These are phyloP conservation scores for Aviceda subcristata DNA, from an alignment of 2,113 vertebrate genomes.

Conservation along the genomic window DNA sequence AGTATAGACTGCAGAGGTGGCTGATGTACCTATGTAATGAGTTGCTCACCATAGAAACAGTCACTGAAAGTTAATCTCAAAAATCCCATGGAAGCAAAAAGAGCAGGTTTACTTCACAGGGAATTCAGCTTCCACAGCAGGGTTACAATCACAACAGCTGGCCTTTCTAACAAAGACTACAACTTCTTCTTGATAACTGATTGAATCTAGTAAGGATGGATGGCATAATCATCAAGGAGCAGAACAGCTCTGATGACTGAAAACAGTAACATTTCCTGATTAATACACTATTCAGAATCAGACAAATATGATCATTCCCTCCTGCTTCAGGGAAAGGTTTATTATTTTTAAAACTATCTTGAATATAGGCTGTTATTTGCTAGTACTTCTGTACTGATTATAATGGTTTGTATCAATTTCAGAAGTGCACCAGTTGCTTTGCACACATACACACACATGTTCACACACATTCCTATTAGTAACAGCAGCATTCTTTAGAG, in stretches of 20 bases:
- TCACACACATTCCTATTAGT: not conserved
- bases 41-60: not conserved
- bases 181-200: not conserved
- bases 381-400: not conserved
- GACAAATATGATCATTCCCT: not conserved
- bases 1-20: not conserved
- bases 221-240: not conserved
- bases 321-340: not conserved
- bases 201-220: not conserved
- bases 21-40: fast-evolving
- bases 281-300: not conserved
- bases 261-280: not conserved
- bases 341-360: not conserved
- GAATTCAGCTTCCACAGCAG: not conserved
- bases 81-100: not conserved
- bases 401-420: not conserved
- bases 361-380: not conserved
- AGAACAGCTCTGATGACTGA: not conserved
- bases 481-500: not conserved
- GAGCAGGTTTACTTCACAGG: not conserved
- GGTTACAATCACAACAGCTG: not conserved
- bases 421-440: not conserved
- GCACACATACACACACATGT: not conserved
- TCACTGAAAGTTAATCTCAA: not conserved
- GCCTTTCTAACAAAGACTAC: not conserved